These are phyloP conservation scores for Pterocles burchelli DNA, from an alignment of 2,113 vertebrate species.

Conservation along the genomic window DNA sequence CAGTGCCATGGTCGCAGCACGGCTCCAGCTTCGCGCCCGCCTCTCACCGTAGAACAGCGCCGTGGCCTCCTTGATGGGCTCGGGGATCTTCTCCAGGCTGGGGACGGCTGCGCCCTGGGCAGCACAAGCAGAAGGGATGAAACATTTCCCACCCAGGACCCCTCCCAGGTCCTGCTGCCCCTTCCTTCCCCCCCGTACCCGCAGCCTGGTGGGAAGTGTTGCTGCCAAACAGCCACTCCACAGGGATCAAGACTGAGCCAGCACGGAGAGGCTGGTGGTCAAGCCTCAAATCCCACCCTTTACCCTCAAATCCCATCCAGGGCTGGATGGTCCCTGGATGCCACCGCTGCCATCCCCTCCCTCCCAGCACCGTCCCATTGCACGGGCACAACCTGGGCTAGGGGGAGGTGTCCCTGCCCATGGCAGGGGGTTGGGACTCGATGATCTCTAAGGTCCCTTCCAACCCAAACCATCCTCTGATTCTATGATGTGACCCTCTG, in stretches of 20 bases:
- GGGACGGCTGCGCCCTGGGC: constrained; percentile 70
- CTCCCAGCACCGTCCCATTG: accelerated
- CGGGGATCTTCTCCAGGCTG: constrained; percentile 85
- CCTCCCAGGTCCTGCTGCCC: neutral
- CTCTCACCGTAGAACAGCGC: constrained; percentile 87
- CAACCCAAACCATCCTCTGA: too few relatives aligned
- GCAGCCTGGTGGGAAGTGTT: accelerated
- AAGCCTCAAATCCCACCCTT: neutral
- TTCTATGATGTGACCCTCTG: neutral
- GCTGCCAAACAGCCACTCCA: neutral
- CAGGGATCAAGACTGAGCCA: neutral
- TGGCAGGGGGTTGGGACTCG: too few relatives aligned
- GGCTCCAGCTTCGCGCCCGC: neutral
- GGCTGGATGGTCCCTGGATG: neutral
- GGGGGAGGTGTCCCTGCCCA: too few relatives aligned
- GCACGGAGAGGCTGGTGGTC: accelerated
- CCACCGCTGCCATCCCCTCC: neutral
- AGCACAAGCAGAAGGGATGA: neutral
- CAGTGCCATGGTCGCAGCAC: neutral
- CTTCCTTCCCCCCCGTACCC: accelerated
- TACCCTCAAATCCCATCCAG: neutral
- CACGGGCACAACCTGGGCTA: neutral
- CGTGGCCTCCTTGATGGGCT: constrained; percentile 93
- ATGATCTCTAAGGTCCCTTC: too few relatives aligned
- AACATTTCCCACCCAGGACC: neutral